These are phyloP conservation scores for Zaprionus camerounensis DNA, from an alignment of 1,140 invertebrate species.

Conservation along the genomic window DNA sequence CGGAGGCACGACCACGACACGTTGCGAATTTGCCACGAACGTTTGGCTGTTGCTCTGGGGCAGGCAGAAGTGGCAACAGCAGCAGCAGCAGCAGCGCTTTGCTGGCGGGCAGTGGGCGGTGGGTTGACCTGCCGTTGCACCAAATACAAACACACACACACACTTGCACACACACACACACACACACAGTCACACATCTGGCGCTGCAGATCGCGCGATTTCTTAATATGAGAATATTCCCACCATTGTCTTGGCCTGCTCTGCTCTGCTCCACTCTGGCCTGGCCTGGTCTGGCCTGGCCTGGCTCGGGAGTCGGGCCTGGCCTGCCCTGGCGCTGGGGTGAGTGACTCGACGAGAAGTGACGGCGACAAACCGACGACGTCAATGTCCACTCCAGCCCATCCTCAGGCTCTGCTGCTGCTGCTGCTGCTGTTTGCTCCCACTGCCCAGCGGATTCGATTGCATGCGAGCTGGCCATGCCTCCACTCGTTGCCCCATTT, in stretches of 20 bases:
- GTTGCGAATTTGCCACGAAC: conserved; percentile 81
- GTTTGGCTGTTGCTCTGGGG: conserved; percentile 45
- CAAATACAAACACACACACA: conserved; percentile 70
- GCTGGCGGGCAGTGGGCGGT: conserved; percentile 49
- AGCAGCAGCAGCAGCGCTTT: conserved; percentile 1
- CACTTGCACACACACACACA: conserved; percentile 30
- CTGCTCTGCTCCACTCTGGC: conserved; percentile 41
- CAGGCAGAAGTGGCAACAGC: conserved; percentile 34
- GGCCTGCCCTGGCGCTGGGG: conserved; percentile 30
- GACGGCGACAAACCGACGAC: conserved; percentile 51
- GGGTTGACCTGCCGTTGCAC: conserved; percentile 78
- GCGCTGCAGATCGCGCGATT: conserved; percentile 81
- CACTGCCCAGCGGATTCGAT: conserved; percentile 66
- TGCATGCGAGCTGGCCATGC: conserved; percentile 58
- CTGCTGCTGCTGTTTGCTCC: conserved; percentile 42
- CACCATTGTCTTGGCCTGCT: conserved; percentile 74
- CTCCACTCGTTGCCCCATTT: conserved; percentile 65
- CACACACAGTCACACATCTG: conserved; percentile 70
- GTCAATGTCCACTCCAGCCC: conserved; percentile 51
- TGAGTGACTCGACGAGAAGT: conserved; percentile 48
- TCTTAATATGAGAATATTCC: conserved; percentile 84
- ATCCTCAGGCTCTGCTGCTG: conserved; percentile 33
- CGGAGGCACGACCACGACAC: conserved; percentile 79
- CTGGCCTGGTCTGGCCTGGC: not conserved
- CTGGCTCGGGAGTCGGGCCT: not conserved